These are phyloP conservation scores for Vireo altiloquus DNA, from an alignment of 2,113 vertebrate species.

Conservation along the genomic window DNA sequence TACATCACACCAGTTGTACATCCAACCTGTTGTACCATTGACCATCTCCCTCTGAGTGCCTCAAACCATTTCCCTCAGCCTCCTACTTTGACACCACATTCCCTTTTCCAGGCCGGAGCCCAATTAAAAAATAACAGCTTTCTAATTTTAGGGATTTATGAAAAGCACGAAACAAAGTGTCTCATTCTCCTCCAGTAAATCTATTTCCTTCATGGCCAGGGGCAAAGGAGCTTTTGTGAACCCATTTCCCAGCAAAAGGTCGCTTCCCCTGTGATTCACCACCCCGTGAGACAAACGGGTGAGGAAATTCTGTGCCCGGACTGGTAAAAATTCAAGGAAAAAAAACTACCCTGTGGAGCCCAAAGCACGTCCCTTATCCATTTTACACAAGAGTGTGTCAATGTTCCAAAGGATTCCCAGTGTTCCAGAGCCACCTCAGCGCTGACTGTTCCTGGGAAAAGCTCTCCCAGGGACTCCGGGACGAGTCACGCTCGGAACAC, in stretches of 20 bases:
- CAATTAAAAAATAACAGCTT: background rate
- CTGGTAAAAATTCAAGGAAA: background rate
- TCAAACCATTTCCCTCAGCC: background rate
- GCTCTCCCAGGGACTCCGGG: background rate
- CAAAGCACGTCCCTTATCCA: background rate
- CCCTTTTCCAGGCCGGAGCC: background rate
- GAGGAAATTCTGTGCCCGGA: background rate
- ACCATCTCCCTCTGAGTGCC: rapidly evolving
- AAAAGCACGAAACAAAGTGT: background rate
- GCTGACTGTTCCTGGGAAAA: background rate
- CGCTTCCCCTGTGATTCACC: background rate
- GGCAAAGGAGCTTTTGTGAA: background rate
- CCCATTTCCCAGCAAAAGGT: background rate
- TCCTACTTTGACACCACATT: background rate
- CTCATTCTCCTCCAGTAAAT: background rate
- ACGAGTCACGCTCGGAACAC: background rate
- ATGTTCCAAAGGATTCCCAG: background rate
- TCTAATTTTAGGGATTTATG: background rate
- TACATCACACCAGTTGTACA: background rate
- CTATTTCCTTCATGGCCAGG: background rate
- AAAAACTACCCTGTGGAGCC: background rate
- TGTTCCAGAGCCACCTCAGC: background rate
- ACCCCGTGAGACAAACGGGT: background rate
- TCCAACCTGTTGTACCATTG: background rate
- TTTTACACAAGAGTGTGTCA: no score